These are phyloP conservation scores for Lithophane socia DNA, from an alignment of 2,888 invertebrate genomes.

Conservation along the genomic window DNA sequence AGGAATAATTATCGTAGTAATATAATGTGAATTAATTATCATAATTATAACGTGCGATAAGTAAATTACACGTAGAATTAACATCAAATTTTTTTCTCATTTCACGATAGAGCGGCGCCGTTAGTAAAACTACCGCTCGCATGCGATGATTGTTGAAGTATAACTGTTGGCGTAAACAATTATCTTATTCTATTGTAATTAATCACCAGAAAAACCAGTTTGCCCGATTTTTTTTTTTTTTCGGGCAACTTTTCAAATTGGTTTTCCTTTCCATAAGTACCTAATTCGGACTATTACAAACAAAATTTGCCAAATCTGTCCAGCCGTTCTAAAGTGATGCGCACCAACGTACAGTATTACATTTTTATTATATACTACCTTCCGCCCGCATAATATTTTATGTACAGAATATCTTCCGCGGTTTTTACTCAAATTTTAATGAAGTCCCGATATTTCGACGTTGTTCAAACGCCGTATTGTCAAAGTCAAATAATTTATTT, in stretches of 20 bases:
- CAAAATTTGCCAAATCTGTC: neutral
- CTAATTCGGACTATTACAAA: neutral
- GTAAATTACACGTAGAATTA: neutral
- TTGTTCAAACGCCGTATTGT: neutral
- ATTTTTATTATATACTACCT: no score
- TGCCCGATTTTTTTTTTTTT: neutral
- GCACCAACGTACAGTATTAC: neutral
- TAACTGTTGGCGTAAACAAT: slow-evolving; percentile 16
- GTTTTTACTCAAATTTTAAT: neutral
- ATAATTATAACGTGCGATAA: neutral
- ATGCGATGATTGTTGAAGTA: slow-evolving; percentile 34
- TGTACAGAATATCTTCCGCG: neutral
- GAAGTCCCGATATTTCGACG: neutral
- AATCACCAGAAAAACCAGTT: neutral
- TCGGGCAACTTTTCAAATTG: neutral
- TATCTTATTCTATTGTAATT: neutral
- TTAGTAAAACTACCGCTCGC: slow-evolving; percentile 5
- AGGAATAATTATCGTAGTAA: neutral
- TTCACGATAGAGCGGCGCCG: neutral
- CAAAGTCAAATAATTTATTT: no score
- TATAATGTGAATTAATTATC: neutral
- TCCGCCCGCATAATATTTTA: no score
- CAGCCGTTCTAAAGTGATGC: neutral
- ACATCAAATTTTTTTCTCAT: slow-evolving; percentile 11
- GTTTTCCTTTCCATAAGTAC: neutral